phyloP scores from a whole-genome alignment of 2,888 invertebrate species.

The Sinotaia quadrata region DNA sequence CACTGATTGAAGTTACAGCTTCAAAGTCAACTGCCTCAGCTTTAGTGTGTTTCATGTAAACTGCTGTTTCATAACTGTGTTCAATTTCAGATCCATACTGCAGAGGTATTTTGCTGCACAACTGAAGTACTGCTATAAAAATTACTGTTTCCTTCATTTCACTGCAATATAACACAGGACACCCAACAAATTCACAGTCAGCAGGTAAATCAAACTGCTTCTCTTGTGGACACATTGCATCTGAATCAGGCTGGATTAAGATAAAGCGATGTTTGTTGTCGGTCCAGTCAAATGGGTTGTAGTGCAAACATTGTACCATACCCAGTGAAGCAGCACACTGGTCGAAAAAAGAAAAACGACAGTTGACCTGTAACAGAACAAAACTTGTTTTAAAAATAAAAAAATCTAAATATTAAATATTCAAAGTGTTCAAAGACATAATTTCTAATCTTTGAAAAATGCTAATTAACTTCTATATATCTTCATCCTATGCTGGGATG shows the following conservation, averaged over 20 bases:
- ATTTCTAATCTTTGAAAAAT: too few species aligned
- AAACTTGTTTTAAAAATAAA: too few species aligned
- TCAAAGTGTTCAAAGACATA: too few species aligned
- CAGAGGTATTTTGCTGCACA: conserved; percentile 29
- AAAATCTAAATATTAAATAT: too few species aligned
- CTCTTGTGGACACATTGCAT: conserved; percentile 28
- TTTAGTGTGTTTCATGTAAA: not conserved
- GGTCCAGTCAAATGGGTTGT: conserved; percentile 51
- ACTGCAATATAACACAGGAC: conserved; percentile 42
- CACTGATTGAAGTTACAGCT: not conserved
- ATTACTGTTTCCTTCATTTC: conserved; percentile 34
- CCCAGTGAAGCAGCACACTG: conserved; percentile 43
- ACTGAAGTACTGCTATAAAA: conserved; percentile 49
- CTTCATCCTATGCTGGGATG: too few species aligned
- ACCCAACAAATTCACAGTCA: conserved; percentile 49
- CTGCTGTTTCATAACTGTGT: not conserved
- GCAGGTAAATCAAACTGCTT: conserved; percentile 44
- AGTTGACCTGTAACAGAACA: conserved; percentile 28
- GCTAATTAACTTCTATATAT: too few species aligned
- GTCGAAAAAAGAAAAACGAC: conserved; percentile 52
- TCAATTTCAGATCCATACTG: not conserved
- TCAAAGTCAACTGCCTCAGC: not conserved
- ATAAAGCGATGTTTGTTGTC: conserved; percentile 51
- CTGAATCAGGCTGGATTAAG: conserved; percentile 43
- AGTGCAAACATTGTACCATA: conserved; percentile 50